These are phyloP conservation scores for Falco peregrinus DNA, from an alignment of 2,797 vertebrate genomes.

Conservation along the genomic window DNA sequence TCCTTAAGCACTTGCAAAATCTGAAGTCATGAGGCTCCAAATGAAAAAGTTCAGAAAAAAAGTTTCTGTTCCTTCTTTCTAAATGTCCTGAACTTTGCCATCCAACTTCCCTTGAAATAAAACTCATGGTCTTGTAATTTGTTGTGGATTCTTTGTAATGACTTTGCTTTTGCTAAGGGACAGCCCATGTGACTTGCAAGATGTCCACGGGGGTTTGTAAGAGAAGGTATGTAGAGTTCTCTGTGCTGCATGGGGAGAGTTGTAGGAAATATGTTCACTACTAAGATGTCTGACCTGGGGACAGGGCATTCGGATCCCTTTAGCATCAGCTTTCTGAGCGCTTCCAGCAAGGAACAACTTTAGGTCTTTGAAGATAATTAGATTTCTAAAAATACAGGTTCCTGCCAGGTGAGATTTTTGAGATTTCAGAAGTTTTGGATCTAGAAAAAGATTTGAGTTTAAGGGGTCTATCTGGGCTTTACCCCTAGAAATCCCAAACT, in stretches of 20 bases:
- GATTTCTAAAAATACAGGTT: background rate
- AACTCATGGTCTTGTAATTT: conserved; percentile 14
- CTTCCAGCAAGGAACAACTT: background rate
- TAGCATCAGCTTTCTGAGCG: background rate
- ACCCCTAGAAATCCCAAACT: background rate
- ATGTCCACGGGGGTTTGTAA: background rate
- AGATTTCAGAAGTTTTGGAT: background rate
- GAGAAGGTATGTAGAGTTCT: background rate
- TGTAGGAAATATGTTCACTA: accelerated
- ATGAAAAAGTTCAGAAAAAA: conserved; percentile 69
- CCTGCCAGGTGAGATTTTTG: background rate
- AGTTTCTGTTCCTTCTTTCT: conserved; percentile 82
- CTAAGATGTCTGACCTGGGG: background rate
- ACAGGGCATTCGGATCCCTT: background rate
- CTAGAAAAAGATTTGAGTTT: background rate
- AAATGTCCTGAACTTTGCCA: conserved; percentile 59
- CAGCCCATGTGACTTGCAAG: background rate
- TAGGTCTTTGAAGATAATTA: background rate
- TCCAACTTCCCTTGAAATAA: conserved; percentile 67
- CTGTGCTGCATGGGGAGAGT: accelerated
- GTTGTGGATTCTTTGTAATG: background rate
- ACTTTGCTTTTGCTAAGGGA: background rate
- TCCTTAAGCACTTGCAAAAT: conserved; percentile 80
- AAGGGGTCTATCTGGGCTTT: background rate
- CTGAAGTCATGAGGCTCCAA: conserved; percentile 77